Conservation (phyloP, 2,113 vertebrate genomes). For the Phrynocephalus versicolor region DNA sequence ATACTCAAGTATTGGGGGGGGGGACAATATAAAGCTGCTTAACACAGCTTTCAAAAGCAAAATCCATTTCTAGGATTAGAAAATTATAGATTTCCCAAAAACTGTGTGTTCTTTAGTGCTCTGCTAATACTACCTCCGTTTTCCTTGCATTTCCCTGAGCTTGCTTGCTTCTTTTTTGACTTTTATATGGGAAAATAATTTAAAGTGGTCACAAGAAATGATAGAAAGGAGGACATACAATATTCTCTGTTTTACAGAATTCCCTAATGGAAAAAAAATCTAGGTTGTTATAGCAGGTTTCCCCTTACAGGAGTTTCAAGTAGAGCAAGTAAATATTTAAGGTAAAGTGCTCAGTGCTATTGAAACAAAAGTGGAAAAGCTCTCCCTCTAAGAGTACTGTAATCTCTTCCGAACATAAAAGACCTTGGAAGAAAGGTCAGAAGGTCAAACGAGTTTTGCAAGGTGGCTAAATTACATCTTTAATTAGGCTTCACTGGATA, state of each 20-base stretch:
- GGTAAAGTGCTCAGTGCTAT: background rate
- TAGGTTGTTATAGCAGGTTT: background rate
- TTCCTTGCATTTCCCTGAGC: background rate
- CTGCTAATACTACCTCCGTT: slow-evolving; percentile 2
- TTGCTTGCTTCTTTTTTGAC: background rate
- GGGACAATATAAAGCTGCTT: background rate
- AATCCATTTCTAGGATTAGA: background rate
- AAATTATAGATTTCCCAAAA: background rate
- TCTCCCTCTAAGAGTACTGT: background rate
- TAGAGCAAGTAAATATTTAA: slow-evolving; percentile 3
- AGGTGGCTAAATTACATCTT: slow-evolving; percentile 16
- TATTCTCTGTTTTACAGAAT: background rate
- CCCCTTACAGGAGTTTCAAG: slow-evolving; percentile 11
- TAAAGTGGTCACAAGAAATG: background rate
- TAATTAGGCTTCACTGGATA: background rate
- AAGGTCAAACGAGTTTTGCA: slow-evolving; percentile 15
- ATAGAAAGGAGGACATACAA: background rate
- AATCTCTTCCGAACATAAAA: slow-evolving; percentile 6
- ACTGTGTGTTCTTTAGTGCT: background rate
- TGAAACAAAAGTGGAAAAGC: slow-evolving; percentile 4
- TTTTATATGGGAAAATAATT: background rate
- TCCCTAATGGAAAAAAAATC: background rate
- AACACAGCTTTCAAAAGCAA: background rate
- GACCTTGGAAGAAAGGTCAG: slow-evolving; percentile 9
- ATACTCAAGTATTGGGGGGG: background rate